Evolutionary conservation across 2,113 vertebrate species (phyloP).

Genomic region (Indri indri): DNA sequence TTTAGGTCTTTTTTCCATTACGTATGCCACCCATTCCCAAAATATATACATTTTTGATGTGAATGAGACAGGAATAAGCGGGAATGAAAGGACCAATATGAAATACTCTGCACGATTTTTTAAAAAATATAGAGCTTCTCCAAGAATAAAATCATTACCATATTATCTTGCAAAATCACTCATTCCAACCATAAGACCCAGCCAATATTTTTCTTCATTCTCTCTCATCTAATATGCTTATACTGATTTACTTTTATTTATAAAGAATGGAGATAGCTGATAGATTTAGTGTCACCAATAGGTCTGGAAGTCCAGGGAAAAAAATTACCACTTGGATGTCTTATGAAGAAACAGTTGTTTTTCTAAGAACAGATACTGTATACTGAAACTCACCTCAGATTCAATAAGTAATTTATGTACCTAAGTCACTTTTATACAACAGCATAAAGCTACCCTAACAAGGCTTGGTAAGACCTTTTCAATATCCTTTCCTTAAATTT

Average conservation of each 20-base stretch:
- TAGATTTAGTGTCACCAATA: constrained; percentile 28
- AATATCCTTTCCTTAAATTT: constrained; percentile 41
- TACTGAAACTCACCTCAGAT: constrained; percentile 25
- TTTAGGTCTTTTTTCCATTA: neutral
- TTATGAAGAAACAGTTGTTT: constrained; percentile 49
- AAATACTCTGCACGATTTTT: neutral
- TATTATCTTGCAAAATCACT: constrained; percentile 37
- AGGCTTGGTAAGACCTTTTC: neutral
- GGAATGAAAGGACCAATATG: neutral
- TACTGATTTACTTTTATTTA: neutral
- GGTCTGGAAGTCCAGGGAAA: neutral
- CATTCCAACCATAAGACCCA: neutral
- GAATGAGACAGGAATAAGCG: neutral
- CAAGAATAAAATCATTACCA: constrained; percentile 41
- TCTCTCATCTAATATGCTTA: neutral
- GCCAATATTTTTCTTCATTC: constrained; percentile 30
- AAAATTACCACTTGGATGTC: neutral
- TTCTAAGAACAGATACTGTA: constrained; percentile 37
- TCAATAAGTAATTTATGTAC: constrained; percentile 40
- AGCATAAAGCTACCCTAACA: neutral
- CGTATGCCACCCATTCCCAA: neutral
- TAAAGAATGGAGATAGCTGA: neutral
- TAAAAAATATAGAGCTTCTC: neutral
- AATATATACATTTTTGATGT: neutral
- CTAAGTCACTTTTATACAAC: neutral